Percentiles rank a stretch among this genome's conserved stretches.
Conservation (phyloP, 1,140 invertebrate species). For the Cardiocondyla obscurior region DNA sequence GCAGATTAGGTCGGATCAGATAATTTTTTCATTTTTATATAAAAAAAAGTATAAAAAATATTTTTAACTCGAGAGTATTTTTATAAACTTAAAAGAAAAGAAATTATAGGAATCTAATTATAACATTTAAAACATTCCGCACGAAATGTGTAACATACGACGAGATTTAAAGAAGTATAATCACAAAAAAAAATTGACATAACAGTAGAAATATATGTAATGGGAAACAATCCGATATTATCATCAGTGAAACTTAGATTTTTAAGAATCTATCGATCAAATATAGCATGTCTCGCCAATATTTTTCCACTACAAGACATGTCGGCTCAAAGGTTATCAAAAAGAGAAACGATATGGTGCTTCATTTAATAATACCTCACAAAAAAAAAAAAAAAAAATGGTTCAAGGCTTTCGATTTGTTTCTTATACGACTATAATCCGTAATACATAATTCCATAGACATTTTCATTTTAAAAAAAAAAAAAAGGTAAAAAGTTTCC, state of each 20-base stretch:
- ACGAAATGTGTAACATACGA: neutral
- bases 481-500: neutral
- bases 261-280: constrained; percentile 2
- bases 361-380: neutral
- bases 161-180: neutral
- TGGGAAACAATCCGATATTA: neutral
- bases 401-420: neutral
- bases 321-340: neutral
- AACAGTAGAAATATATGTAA: neutral
- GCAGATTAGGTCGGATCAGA: no score
- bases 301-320: neutral
- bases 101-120: no score
- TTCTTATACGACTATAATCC: neutral
- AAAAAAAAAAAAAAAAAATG: neutral
- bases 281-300: neutral
- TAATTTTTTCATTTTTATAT: neutral
- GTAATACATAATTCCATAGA: neutral
- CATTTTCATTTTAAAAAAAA: neutral
- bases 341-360: neutral
- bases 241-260: neutral
- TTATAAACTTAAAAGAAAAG: no score
- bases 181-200: neutral
- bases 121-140: neutral
- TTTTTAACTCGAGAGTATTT: neutral
- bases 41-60: neutral